These are phyloP conservation scores for Sapajus apella DNA, from an alignment of 2,113 vertebrate species.

Conservation along the genomic window DNA sequence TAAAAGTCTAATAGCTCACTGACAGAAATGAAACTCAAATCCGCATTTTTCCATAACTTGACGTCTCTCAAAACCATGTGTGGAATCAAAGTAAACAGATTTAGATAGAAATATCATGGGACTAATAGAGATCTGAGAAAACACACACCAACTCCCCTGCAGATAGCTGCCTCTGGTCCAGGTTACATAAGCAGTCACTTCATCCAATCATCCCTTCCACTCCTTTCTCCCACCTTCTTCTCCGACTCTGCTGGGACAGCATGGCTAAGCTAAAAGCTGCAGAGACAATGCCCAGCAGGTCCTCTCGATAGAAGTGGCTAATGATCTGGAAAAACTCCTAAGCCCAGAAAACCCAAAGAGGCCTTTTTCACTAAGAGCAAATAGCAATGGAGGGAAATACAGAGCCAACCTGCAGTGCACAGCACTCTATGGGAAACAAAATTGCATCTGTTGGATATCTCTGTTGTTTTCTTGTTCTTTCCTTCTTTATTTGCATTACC, in stretches of 20 bases:
- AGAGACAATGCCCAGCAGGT: conserved; percentile 35
- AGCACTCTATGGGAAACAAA: conserved; percentile 26
- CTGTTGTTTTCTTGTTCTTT: conserved; percentile 42
- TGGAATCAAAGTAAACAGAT: background rate
- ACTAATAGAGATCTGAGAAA: background rate
- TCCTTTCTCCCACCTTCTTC: conserved; percentile 10
- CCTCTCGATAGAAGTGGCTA: conserved; percentile 59
- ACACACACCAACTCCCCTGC: background rate
- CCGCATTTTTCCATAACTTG: background rate
- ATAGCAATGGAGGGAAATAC: conserved; percentile 27
- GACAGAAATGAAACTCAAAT: background rate
- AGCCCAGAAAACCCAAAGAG: conserved; percentile 61
- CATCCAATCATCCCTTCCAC: background rate
- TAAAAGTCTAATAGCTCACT: background rate
- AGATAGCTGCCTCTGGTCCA: background rate
- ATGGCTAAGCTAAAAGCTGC: background rate
- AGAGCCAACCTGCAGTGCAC: conserved; percentile 33
- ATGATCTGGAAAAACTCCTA: conserved; percentile 72
- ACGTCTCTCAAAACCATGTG: background rate
- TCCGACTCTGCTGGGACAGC: background rate
- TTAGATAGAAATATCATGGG: background rate
- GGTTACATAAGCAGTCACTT: conserved; percentile 16
- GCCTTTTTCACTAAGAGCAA: conserved; percentile 63
- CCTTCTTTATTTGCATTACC: background rate
- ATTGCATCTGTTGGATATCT: background rate